Percentiles rank a stretch among this genome's conserved stretches.
These are phyloP conservation scores for Polypedilum vanderplanki DNA, from an alignment of 1,140 invertebrate genomes.

Conservation along the genomic window DNA sequence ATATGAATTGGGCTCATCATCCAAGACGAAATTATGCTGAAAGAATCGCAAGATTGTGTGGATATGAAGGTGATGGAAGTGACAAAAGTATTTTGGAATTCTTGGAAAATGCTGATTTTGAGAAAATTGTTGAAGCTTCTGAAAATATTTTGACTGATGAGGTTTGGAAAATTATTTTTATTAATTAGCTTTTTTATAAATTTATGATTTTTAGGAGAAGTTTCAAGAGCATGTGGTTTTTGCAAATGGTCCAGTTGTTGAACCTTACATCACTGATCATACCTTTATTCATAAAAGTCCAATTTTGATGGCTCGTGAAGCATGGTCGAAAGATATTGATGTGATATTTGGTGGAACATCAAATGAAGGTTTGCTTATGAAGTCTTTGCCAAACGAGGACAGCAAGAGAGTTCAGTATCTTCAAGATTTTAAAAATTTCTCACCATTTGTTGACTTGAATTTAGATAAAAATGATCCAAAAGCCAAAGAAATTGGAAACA, in stretches of 20 bases:
- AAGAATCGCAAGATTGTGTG: conserved; percentile 35
- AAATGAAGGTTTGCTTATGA: conserved; percentile 38
- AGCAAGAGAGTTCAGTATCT: neutral
- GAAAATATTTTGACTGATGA: neutral
- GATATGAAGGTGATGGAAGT: conserved; percentile 29
- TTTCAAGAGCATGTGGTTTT: conserved; percentile 39
- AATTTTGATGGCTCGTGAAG: conserved; percentile 35
- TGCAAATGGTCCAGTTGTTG: conserved; percentile 40
- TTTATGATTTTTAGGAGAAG: conserved; percentile 31
- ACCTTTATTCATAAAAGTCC: conserved; percentile 35
- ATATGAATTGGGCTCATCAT: conserved; percentile 40
- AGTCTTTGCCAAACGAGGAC: too few relatives aligned
- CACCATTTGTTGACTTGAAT: conserved; percentile 33
- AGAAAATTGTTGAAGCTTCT: conserved; percentile 26
- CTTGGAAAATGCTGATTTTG: neutral
- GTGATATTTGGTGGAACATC: conserved; percentile 45
- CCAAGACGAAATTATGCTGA: conserved; percentile 39
- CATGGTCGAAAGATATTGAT: conserved; percentile 43
- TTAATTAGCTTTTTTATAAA: too few relatives aligned
- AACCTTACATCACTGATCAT: conserved; percentile 38
- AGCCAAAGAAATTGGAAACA: conserved; percentile 28
- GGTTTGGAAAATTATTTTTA: too few relatives aligned
- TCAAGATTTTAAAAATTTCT: conserved; percentile 32
- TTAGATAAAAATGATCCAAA: neutral
- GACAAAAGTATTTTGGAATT: conserved; percentile 15